Evolutionary conservation across 2,888 invertebrate species (phyloP).

Genomic region (Sepioteuthis lessoniana): DNA sequence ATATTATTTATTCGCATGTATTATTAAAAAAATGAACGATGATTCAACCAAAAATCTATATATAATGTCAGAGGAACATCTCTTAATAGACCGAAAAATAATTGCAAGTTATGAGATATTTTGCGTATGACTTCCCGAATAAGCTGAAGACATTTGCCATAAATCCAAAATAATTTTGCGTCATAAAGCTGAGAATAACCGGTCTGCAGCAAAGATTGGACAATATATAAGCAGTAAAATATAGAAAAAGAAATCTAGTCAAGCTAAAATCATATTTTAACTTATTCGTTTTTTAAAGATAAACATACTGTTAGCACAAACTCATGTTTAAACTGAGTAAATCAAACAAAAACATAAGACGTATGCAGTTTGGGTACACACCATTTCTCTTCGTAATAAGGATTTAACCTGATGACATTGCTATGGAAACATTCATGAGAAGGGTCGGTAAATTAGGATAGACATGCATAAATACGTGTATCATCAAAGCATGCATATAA

Average conservation of each 20-base stretch:
- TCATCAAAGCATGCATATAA: neutral
- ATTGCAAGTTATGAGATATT: neutral
- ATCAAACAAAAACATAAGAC: neutral
- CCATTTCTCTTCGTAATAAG: neutral
- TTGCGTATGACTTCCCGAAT: neutral
- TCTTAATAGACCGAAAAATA: no score
- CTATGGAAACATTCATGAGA: neutral
- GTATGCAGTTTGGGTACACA: neutral
- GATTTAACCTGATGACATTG: neutral
- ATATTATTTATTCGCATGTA: no score
- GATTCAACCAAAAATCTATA: no score
- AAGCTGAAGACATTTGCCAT: neutral
- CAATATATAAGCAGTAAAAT: neutral
- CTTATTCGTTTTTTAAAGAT: neutral
- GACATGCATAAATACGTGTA: neutral
- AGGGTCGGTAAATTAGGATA: neutral
- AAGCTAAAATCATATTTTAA: neutral
- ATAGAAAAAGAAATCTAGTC: neutral
- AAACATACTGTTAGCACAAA: neutral
- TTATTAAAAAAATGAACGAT: no score
- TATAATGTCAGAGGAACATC: no score
- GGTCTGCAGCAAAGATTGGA: neutral
- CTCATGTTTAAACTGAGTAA: neutral
- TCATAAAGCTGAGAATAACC: neutral
- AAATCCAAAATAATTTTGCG: neutral